These are phyloP conservation scores for Globia sparganii DNA, from an alignment of 2,888 invertebrate genomes.

Conservation along the genomic window DNA sequence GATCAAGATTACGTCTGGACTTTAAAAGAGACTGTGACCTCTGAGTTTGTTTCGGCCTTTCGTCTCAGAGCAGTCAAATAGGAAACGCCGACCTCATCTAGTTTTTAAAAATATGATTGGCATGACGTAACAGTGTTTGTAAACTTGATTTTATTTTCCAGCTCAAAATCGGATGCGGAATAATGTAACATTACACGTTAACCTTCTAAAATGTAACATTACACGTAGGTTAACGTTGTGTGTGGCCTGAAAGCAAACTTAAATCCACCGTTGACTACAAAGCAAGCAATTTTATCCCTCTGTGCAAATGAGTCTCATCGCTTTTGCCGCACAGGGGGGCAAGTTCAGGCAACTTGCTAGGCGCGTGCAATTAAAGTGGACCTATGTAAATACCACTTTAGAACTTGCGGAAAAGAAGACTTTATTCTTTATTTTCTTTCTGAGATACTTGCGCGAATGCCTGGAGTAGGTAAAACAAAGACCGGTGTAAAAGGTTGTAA, in stretches of 20 bases:
- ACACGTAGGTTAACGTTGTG: not conserved
- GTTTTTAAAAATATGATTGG: not conserved
- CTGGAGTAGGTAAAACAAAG: conserved; percentile 5
- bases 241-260: conserved; percentile 19
- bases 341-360: conserved; percentile 40
- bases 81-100: not conserved
- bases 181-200: not conserved
- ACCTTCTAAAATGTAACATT: not conserved
- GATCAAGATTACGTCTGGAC: too few species aligned
- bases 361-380: conserved; percentile 50
- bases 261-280: conserved; percentile 29
- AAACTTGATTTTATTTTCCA: not conserved
- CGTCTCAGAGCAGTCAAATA: too few species aligned
- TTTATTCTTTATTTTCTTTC: conserved; percentile 44
- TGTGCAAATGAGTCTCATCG: conserved; percentile 35
- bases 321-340: conserved; percentile 13
- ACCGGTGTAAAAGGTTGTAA: not conserved
- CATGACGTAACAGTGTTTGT: not conserved
- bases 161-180: not conserved
- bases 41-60: too few species aligned
- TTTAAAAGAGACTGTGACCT: too few species aligned
- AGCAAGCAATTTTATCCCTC: conserved; percentile 46
- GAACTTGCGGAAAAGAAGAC: conserved; percentile 29
- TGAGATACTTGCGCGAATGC: conserved; percentile 12
- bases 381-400: conserved; percentile 50